Conservation (phyloP, 2,888 invertebrate species). For the Lathronympha strigana region DNA sequence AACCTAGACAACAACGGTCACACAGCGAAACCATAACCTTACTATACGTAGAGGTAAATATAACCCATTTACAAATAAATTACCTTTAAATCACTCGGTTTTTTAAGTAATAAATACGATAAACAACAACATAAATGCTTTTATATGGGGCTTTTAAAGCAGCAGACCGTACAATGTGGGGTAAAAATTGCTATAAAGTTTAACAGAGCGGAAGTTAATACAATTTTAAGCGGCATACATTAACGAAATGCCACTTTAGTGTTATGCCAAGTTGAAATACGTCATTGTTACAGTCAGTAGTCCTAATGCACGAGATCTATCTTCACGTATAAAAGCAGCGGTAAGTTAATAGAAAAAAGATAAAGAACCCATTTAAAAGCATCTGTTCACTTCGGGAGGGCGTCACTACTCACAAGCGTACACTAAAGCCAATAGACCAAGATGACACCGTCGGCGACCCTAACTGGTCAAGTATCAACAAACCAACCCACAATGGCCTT, state of each 20-base stretch:
- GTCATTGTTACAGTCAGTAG: neutral
- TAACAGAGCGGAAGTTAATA: constrained; percentile 42
- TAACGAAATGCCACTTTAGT: neutral
- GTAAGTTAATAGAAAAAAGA: constrained; percentile 5
- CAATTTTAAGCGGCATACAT: constrained; percentile 1
- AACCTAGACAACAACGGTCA: constrained; percentile 50
- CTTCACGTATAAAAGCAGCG: constrained; percentile 14
- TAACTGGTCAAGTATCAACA: neutral
- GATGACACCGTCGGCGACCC: constrained; percentile 4
- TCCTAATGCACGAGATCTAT: neutral
- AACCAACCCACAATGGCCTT: constrained; percentile 3
- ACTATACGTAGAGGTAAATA: constrained; percentile 57
- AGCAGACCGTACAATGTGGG: constrained; percentile 24
- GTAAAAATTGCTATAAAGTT: constrained; percentile 33
- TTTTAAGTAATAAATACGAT: constrained; percentile 78
- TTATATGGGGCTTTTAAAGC: constrained; percentile 55
- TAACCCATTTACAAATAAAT: constrained; percentile 78
- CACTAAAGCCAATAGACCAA: constrained; percentile 31
- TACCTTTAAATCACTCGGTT: constrained; percentile 72
- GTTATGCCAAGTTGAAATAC: neutral
- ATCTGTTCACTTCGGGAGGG: constrained; percentile 49
- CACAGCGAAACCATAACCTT: constrained; percentile 48
- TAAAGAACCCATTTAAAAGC: constrained; percentile 55
- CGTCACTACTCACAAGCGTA: constrained; percentile 47
- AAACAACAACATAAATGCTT: constrained; percentile 68